phyloP scores from a whole-genome alignment of 2,113 vertebrate genomes.

The Chloropsis cyanopogon region DNA sequence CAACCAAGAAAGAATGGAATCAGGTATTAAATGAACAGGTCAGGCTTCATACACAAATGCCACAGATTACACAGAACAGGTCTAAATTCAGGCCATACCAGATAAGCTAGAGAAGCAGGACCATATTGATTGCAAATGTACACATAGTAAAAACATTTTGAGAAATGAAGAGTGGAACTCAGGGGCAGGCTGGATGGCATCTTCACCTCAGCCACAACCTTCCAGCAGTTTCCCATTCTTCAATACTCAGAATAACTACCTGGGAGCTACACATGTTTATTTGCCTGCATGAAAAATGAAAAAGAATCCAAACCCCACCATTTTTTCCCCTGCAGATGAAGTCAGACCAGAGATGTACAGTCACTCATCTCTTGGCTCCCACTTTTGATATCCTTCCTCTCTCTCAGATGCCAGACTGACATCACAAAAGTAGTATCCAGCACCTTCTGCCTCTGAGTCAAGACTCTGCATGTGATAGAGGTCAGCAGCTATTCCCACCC shows the following conservation, averaged over 20 bases:
- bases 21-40: not conserved
- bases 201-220: not conserved
- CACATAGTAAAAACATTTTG: not conserved
- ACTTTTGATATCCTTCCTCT: not conserved
- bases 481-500: not conserved
- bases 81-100: not conserved
- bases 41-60: not conserved
- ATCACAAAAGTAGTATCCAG: not conserved
- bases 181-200: not conserved
- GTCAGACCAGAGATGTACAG: not conserved
- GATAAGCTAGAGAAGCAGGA: not conserved
- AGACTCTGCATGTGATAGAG: accelerated
- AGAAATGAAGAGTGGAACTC: not conserved
- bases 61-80: not conserved
- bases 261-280: not conserved
- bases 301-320: not conserved
- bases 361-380: not conserved
- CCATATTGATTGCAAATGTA: not conserved
- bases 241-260: not conserved
- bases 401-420: not conserved
- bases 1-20: not conserved
- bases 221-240: not conserved
- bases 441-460: not conserved
- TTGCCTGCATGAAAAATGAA: not conserved
- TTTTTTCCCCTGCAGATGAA: not conserved